Percentiles rank a stretch among this genome's conserved stretches.
These are phyloP conservation scores for Perognathus longimembris DNA, from an alignment of 2,113 vertebrate genomes.

Conservation along the genomic window DNA sequence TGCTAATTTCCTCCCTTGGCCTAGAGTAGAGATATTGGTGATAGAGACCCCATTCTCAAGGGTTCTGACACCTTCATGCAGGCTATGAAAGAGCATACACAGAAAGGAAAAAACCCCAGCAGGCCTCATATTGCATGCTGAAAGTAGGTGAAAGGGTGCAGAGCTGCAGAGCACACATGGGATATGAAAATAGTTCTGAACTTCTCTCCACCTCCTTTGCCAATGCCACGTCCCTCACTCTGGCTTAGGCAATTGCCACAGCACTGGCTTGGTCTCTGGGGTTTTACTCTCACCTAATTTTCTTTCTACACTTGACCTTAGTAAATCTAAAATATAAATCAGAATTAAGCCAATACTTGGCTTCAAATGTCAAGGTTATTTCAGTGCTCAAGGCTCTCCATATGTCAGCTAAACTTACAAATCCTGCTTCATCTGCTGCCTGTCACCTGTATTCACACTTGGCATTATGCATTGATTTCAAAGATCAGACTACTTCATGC, in stretches of 20 bases:
- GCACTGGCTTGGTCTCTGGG: not conserved
- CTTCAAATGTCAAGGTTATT: not conserved
- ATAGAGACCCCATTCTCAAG: not conserved
- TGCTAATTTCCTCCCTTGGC: not conserved
- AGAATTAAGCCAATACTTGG: not conserved
- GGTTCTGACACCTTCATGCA: not conserved
- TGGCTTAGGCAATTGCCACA: not conserved
- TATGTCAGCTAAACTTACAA: constrained; percentile 4
- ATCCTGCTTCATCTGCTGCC: constrained; percentile 12
- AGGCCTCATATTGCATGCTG: constrained; percentile 38
- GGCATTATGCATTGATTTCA: not conserved
- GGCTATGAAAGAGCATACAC: not conserved
- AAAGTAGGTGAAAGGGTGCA: constrained; percentile 54
- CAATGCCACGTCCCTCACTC: not conserved
- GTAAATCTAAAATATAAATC: not conserved
- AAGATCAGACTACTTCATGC: constrained; percentile 25
- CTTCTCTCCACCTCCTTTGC: not conserved
- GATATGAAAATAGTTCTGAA: constrained; percentile 60
- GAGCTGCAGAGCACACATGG: constrained; percentile 31
- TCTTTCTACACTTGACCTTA: constrained; percentile 19
- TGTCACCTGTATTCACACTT: not conserved
- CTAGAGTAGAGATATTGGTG: not conserved
- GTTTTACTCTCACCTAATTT: not conserved
- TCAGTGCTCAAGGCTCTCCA: not conserved
- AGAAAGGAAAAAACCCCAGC: not conserved